Percentiles rank a stretch among this genome's conserved stretches.
Evolutionary conservation across 2,888 invertebrate species (phyloP).

Genomic region (Volucella zonaria): DNA sequence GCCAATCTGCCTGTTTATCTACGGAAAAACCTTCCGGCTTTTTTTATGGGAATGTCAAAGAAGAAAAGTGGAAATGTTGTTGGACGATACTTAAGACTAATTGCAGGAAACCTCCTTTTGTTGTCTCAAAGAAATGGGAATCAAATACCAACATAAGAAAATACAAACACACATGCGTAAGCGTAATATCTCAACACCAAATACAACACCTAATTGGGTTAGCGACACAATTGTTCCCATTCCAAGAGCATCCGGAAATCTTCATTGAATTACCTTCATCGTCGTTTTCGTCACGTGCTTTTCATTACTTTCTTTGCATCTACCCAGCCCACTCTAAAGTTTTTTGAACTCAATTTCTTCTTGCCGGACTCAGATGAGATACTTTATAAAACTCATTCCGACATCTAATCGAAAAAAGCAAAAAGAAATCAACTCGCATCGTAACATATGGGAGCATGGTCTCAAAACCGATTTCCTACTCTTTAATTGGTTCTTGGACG

Average conservation of each 20-base stretch:
- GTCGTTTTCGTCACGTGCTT: conserved; percentile 6
- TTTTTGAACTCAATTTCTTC: conserved; percentile 52
- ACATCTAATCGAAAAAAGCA: conserved; percentile 16
- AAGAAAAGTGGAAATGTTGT: too few relatives aligned
- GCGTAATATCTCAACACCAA: conserved; percentile 8
- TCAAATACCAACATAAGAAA: conserved; percentile 12
- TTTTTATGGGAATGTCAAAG: too few relatives aligned
- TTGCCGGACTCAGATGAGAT: background rate
- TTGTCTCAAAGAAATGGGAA: background rate
- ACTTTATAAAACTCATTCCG: conserved; percentile 16
- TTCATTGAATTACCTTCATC: conserved; percentile 22
- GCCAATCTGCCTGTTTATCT: too few relatives aligned
- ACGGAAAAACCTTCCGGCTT: too few relatives aligned
- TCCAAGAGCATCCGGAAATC: conserved; percentile 38
- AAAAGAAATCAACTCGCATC: conserved; percentile 41
- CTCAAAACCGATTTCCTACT: conserved; percentile 54
- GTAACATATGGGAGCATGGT: conserved; percentile 36
- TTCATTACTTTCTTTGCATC: conserved; percentile 27
- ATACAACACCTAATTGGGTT: conserved; percentile 23
- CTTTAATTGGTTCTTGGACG: conserved; percentile 62
- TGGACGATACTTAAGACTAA: too few relatives aligned
- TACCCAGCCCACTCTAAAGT: conserved; percentile 9
- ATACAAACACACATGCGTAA: conserved; percentile 16
- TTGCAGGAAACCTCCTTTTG: too few relatives aligned
- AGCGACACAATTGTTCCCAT: conserved; percentile 10